Evolutionary conservation across 2,113 vertebrate species (phyloP).

Genomic region (Nyctereutes procyonoides): DNA sequence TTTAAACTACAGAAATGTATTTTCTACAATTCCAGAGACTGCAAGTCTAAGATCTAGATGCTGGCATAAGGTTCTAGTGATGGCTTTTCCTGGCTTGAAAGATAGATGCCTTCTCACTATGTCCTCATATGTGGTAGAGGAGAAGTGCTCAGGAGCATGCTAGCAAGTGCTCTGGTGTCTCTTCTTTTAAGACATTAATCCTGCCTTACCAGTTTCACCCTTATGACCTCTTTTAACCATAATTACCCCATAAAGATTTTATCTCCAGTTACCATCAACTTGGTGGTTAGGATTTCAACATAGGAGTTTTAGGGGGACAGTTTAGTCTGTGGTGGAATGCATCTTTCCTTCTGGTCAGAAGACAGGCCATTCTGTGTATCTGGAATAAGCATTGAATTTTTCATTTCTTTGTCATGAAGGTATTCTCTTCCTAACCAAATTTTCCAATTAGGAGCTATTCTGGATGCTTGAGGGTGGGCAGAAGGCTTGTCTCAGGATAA

Average conservation of each 20-base stretch:
- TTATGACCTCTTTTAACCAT: background rate
- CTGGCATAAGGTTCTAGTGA: background rate
- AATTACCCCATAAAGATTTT: background rate
- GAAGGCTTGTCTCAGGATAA: background rate
- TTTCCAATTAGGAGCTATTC: background rate
- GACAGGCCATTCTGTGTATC: background rate
- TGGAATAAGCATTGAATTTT: background rate
- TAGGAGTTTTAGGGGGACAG: background rate
- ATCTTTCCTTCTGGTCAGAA: background rate
- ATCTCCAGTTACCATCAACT: background rate
- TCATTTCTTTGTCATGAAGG: background rate
- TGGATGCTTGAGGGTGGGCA: background rate
- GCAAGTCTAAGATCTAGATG: background rate
- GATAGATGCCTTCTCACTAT: background rate
- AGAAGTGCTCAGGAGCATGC: background rate
- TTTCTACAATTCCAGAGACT: background rate
- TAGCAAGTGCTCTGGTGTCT: background rate
- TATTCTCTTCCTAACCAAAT: background rate
- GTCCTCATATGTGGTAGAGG: background rate
- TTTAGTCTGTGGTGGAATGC: background rate
- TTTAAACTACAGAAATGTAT: background rate
- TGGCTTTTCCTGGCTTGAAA: background rate
- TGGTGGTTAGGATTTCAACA: background rate
- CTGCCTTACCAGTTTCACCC: background rate
- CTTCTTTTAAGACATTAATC: background rate